Evolutionary conservation across 2,797 vertebrate genomes (phyloP).

Genomic region (Neostethus bicornis): DNA sequence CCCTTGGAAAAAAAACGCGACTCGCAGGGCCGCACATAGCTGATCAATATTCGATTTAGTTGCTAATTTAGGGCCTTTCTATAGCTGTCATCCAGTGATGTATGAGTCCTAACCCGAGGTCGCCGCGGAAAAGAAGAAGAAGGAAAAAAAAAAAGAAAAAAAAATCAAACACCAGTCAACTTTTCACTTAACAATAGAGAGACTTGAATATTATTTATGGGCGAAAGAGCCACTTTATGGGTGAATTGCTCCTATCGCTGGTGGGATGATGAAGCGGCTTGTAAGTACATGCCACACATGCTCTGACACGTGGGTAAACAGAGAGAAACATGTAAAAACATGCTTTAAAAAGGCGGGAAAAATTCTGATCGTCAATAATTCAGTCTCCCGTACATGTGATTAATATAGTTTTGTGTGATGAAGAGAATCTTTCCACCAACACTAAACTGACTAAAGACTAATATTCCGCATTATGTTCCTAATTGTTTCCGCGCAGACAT

Average conservation of each 20-base stretch:
- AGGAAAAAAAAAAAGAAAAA: constrained; percentile 70
- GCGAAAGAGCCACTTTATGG: constrained; percentile 85
- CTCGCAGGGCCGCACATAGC: constrained; percentile 88
- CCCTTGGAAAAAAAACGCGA: constrained; percentile 79
- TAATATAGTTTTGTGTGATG: constrained; percentile 55
- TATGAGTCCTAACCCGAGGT: constrained; percentile 96
- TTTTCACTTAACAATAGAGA: constrained; percentile 90
- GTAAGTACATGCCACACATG: constrained; percentile 79
- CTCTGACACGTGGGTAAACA: constrained; percentile 74
- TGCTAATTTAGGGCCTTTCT: constrained; percentile 99
- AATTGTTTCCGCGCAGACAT: constrained; percentile 68
- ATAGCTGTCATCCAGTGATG: constrained; percentile 98
- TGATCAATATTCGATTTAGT: constrained; percentile 99
- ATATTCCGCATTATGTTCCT: constrained; percentile 68
- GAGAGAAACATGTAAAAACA: constrained; percentile 67
- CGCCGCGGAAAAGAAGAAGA: constrained; percentile 86
- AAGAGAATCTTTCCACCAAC: constrained; percentile 21
- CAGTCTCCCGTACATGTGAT: constrained; percentile 56
- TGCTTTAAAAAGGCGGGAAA: constrained; percentile 59
- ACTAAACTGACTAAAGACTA: constrained; percentile 52
- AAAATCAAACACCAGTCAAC: constrained; percentile 91
- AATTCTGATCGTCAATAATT: constrained; percentile 75
- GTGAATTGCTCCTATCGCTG: constrained; percentile 82
- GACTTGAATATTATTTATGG: constrained; percentile 91
- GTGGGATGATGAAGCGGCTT: constrained; percentile 79